Evolutionary conservation across 2,888 invertebrate genomes (phyloP), one percentile per base, ranked within the genome.

Genomic region (Tryphoninae sp.): DNA sequence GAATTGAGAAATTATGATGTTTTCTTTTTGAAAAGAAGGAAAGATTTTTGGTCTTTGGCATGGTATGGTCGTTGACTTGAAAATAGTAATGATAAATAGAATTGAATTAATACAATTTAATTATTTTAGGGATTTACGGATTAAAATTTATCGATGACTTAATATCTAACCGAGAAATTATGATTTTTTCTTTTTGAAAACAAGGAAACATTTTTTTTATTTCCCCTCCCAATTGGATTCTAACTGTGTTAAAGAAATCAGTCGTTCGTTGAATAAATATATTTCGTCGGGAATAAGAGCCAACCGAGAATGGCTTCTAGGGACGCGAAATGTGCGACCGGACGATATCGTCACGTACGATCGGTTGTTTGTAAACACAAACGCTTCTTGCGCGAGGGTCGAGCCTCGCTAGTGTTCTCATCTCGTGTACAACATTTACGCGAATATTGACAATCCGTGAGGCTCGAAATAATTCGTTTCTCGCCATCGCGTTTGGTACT

Each of bases 341-440:
- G 59, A n/a, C n/a, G 13, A 51, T 33, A 16, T 22, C 9, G 42
- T 64, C 16, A 64, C 53, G 64, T 53, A 64, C 16, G 23, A 45
- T 65, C 74, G 45, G 13, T 33, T 45, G 45, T 45, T 45, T 45
- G 45, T 45, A 45, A 45, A 45, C 13, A 45, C 2, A 13, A 13
- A 2, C 13, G 11, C 11, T 9, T 45, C 45, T 11, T 45, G 13
- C 13, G 11, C 13, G 45, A 45, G 2, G 45, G 45, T 45, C 45
- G 13, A 45, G 13, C 0, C 45, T 45, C 45, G 45, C 0, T 45
- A 45, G 3, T 6, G 33, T 4, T 1, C 33, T 33, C 33, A 4
- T 33, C 33, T 51, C 51, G n/a, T n/a, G 33, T 51, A n/a, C 51
- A n/a, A 51, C 51, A 0, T 51, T 51, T 51, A 3, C 51, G 53